phyloP scores from a whole-genome alignment of 2,888 invertebrate genomes.

The Synanthedon vespiformis region DNA sequence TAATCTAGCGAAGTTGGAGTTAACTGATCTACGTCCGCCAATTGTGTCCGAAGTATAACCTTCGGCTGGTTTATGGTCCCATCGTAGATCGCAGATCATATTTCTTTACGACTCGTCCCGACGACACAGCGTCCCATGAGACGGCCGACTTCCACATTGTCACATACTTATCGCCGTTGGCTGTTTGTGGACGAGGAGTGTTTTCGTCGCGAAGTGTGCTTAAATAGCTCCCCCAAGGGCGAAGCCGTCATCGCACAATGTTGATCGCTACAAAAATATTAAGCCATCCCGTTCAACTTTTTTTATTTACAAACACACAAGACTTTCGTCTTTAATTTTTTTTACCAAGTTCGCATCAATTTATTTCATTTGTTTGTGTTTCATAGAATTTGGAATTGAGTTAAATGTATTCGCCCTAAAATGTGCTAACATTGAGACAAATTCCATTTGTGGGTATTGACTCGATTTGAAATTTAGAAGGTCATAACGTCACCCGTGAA shows the following conservation, averaged over 20 bases:
- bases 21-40: too few relatives aligned
- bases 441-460: slow-evolving; percentile 11
- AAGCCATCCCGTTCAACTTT: slow-evolving; percentile 30
- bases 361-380: slow-evolving; percentile 1
- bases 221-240: not conserved
- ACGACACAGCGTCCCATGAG: slow-evolving; percentile 2
- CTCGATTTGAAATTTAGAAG: slow-evolving; percentile 24
- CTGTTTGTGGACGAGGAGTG: not conserved
- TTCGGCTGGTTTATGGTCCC: slow-evolving; percentile 17
- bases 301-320: slow-evolving; percentile 29
- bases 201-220: not conserved
- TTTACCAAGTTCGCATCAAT: slow-evolving; percentile 38
- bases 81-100: slow-evolving; percentile 18
- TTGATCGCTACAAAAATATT: slow-evolving; percentile 11
- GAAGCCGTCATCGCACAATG: not conserved
- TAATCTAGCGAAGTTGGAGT: too few relatives aligned
- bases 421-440: too few relatives aligned
- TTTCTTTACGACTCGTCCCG: slow-evolving; percentile 9
- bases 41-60: slow-evolving; percentile 23
- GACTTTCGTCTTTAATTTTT: slow-evolving; percentile 31
- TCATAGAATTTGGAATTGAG: too few relatives aligned
- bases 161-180: not conserved
- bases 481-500: too few relatives aligned
- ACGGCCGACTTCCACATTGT: not conserved
- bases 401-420: too few relatives aligned